phyloP scores from a whole-genome alignment of 2,797 vertebrate species.

The Limnodromus scolopaceus region DNA sequence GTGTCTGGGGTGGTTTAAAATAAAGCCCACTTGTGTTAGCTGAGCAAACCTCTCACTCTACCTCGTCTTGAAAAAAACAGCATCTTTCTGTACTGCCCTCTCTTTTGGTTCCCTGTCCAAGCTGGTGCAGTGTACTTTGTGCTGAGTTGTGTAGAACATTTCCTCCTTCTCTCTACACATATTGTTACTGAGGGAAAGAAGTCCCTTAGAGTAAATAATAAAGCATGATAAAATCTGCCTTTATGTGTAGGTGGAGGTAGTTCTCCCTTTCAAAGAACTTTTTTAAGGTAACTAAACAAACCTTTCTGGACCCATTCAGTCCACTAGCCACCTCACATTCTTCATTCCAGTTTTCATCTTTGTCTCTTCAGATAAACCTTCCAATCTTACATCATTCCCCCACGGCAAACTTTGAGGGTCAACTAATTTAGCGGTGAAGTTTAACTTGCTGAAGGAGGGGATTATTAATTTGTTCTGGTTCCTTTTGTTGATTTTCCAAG shows the following conservation, averaged over 20 bases:
- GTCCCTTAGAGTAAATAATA: not conserved
- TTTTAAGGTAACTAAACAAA: not conserved
- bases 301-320: not conserved
- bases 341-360: slow-evolving; percentile 23
- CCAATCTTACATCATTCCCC: not conserved
- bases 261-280: not conserved
- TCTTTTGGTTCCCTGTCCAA: not conserved
- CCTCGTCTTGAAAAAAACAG: not conserved
- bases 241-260: not conserved
- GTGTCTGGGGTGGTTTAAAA: not conserved
- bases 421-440: slow-evolving; percentile 64
- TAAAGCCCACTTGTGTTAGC: not conserved
- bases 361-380: slow-evolving; percentile 51
- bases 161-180: not conserved
- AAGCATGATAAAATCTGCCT: not conserved
- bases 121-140: not conserved
- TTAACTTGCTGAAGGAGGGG: slow-evolving; percentile 53
- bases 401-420: slow-evolving; percentile 40
- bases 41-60: not conserved
- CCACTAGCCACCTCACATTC: not conserved
- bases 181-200: not conserved
- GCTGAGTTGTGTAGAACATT: not conserved
- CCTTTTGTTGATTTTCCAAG: slow-evolving; percentile 30
- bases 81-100: not conserved
- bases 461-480: slow-evolving; percentile 60